A percentile compares a stretch with the other conserved stretches of the same genome.
These are phyloP conservation scores for Unio delphinus DNA, from an alignment of 2,888 invertebrate species.

Conservation along the genomic window DNA sequence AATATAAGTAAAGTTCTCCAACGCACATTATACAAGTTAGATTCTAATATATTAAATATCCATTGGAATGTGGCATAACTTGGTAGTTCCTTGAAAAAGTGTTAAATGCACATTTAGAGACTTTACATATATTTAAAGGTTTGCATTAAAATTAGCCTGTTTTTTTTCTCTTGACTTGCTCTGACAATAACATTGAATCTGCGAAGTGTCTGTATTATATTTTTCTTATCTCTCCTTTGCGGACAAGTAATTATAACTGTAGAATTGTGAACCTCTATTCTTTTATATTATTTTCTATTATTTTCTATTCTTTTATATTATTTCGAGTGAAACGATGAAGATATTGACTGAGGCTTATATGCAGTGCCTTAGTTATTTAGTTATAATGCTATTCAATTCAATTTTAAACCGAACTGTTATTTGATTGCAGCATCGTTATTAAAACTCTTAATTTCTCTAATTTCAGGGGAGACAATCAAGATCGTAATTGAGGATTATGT, in stretches of 20 bases:
- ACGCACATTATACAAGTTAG: no score
- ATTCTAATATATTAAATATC: no score
- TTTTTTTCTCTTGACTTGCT: no score
- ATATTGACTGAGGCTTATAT: constrained; percentile 66
- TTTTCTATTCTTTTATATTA: neutral
- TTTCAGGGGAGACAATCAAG: constrained; percentile 71
- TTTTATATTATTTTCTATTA: constrained; percentile 9
- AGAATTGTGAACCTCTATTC: neutral
- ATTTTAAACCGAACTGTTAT: constrained; percentile 64
- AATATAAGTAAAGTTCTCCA: no score
- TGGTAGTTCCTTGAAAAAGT: no score
- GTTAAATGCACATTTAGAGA: no score
- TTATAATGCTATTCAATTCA: constrained; percentile 67
- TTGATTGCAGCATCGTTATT: neutral
- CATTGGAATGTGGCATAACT: no score
- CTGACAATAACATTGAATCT: no score
- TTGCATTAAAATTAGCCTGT: no score
- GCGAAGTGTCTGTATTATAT: no score
- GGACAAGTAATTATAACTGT: neutral
- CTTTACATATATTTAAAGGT: no score
- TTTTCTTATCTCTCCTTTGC: no score
- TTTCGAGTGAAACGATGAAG: constrained; percentile 71
- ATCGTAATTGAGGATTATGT: constrained; percentile 72
- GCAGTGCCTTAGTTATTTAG: constrained; percentile 71
- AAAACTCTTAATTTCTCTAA: constrained; percentile 3